Conservation (phyloP, 2,888 invertebrate species). For the Lepidonotus clava region DNA sequence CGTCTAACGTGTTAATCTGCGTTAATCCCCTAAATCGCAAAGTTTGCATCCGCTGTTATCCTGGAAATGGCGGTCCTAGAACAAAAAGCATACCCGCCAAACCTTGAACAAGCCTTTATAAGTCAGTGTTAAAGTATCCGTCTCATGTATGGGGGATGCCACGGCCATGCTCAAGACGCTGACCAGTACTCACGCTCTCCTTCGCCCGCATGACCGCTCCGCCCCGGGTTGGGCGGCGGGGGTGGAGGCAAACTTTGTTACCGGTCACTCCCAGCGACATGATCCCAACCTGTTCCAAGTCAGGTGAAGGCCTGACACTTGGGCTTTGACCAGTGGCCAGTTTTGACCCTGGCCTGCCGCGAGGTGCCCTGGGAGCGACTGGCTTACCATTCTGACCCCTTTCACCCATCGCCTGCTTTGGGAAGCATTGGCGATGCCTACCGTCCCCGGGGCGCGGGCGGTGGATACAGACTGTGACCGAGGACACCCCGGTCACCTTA, state of each 20-base stretch:
- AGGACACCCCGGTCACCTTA: background rate
- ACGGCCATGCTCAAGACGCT: constrained; percentile 8
- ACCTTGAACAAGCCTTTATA: background rate
- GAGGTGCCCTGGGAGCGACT: too few species aligned
- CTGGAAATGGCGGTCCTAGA: too few species aligned
- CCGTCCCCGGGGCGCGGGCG: background rate
- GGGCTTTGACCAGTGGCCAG: too few species aligned
- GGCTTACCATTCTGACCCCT: too few species aligned
- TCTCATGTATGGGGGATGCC: background rate
- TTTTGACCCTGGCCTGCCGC: too few species aligned
- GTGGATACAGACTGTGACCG: constrained; percentile 17
- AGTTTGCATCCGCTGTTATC: too few species aligned
- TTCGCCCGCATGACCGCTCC: background rate
- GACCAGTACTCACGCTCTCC: background rate
- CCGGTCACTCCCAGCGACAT: background rate
- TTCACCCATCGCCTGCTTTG: background rate
- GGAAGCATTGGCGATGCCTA: background rate
- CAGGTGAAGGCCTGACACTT: too few species aligned
- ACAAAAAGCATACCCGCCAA: too few species aligned
- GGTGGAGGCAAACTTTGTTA: background rate
- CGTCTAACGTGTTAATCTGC: too few species aligned
- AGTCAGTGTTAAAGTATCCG: constrained; percentile 2
- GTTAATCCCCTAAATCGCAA: too few species aligned
- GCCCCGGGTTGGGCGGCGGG: background rate
- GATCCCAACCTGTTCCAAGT: too few species aligned